These are phyloP conservation scores for Dinomys branickii DNA, from an alignment of 2,113 vertebrate genomes.

Conservation along the genomic window DNA sequence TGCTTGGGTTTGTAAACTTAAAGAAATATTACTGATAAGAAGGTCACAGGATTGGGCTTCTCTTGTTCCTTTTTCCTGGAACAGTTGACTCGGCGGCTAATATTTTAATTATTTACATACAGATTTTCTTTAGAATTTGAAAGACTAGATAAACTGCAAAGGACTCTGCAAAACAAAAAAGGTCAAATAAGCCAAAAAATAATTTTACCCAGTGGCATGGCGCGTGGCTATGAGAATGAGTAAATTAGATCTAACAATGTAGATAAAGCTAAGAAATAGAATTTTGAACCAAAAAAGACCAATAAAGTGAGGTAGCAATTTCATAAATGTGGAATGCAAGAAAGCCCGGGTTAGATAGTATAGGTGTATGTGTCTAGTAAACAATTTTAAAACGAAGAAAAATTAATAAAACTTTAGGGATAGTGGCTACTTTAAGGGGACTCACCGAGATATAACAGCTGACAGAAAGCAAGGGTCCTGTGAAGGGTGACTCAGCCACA, in stretches of 20 bases:
- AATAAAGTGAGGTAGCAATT: not conserved
- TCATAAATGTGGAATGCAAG: not conserved
- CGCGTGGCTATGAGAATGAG: not conserved
- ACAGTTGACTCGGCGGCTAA: not conserved
- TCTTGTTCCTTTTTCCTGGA: not conserved
- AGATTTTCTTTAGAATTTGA: not conserved
- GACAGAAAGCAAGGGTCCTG: not conserved
- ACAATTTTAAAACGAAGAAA: not conserved
- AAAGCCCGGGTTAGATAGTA: not conserved
- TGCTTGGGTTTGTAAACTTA: not conserved
- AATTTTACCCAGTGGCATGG: not conserved
- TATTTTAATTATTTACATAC: not conserved
- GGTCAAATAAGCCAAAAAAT: not conserved
- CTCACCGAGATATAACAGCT: not conserved
- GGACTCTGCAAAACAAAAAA: not conserved
- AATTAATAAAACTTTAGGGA: not conserved
- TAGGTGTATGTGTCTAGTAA: not conserved
- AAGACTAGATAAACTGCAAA: not conserved
- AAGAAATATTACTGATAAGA: not conserved
- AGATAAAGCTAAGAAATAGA: not conserved
- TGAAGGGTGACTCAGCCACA: not conserved
- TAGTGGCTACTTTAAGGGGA: not conserved
- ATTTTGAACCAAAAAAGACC: not conserved
- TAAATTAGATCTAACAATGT: not conserved
- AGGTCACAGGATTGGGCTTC: not conserved